Evolutionary conservation across 2,888 invertebrate genomes (phyloP).

Genomic region (Gerris lacustris): DNA sequence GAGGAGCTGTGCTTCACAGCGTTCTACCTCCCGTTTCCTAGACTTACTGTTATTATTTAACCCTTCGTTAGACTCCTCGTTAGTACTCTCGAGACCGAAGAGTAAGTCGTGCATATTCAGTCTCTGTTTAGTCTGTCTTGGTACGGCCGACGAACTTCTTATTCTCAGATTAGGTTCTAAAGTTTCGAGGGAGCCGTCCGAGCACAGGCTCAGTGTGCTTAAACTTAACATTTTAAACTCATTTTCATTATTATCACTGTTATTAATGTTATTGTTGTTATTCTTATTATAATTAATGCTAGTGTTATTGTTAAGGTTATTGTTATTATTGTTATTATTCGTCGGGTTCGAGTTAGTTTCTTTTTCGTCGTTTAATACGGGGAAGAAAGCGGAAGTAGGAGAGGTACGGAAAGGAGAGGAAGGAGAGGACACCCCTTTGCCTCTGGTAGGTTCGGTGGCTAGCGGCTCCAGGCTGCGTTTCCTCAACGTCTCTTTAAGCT

Average conservation of each 20-base stretch:
- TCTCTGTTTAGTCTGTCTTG: conserved; percentile 20
- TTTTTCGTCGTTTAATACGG: conserved; percentile 24
- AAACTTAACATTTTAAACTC: conserved; percentile 28
- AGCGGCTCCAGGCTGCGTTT: no score
- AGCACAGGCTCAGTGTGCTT: conserved; percentile 32
- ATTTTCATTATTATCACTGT: neutral
- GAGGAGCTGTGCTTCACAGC: conserved; percentile 29
- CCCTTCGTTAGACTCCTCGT: conserved; percentile 35
- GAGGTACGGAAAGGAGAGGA: conserved; percentile 34
- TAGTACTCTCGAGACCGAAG: conserved; percentile 32
- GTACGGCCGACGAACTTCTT: neutral
- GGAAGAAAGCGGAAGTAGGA: conserved; percentile 37
- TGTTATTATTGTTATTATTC: neutral
- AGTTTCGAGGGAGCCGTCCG: conserved; percentile 31
- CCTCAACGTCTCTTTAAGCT: neutral
- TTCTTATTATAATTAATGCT: conserved; percentile 18
- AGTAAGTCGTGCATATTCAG: conserved; percentile 29
- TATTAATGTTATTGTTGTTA: conserved; percentile 21
- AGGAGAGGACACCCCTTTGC: conserved; percentile 30
- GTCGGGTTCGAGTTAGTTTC: neutral
- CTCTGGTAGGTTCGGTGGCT: neutral
- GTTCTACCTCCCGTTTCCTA: conserved; percentile 36
- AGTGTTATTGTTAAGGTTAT: conserved; percentile 16
- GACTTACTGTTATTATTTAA: conserved; percentile 43
- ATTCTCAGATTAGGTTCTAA: conserved; percentile 26